Percentiles rank a stretch among this genome's conserved stretches.
Evolutionary conservation across 2,113 vertebrate genomes (phyloP).

Genomic region (Haplotaxodon microlepis): DNA sequence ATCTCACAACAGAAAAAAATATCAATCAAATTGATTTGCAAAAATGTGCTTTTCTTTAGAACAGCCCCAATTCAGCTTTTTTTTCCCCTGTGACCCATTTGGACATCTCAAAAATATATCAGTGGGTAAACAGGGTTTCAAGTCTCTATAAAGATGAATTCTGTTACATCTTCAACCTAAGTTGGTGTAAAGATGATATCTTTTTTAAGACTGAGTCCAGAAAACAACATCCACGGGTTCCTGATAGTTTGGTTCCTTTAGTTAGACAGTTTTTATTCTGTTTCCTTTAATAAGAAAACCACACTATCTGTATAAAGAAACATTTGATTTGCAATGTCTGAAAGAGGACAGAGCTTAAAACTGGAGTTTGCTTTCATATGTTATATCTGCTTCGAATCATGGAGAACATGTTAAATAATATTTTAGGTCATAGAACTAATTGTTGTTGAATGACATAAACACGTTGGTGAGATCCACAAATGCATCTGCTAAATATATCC

Average conservation of each 20-base stretch:
- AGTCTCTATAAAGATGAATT: background rate
- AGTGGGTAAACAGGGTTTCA: background rate
- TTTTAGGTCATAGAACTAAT: background rate
- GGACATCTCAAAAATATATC: background rate
- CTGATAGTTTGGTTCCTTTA: background rate
- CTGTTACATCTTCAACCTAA: background rate
- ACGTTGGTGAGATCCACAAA: background rate
- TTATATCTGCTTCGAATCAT: background rate
- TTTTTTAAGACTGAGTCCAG: background rate
- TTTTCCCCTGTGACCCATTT: background rate
- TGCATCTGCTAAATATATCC: background rate
- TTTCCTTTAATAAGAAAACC: background rate
- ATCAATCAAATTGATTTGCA: background rate
- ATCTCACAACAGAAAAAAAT: background rate
- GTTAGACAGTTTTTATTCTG: background rate
- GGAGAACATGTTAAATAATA: background rate
- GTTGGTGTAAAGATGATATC: background rate
- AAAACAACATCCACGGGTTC: background rate
- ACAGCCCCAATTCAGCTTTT: background rate
- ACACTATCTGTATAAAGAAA: background rate
- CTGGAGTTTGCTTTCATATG: background rate
- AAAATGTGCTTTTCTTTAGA: background rate
- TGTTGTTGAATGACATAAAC: background rate
- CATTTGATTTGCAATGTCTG: background rate
- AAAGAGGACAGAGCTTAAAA: background rate